These are phyloP conservation scores for Ciconia stormi DNA, from an alignment of 2,113 vertebrate species.

Conservation along the genomic window DNA sequence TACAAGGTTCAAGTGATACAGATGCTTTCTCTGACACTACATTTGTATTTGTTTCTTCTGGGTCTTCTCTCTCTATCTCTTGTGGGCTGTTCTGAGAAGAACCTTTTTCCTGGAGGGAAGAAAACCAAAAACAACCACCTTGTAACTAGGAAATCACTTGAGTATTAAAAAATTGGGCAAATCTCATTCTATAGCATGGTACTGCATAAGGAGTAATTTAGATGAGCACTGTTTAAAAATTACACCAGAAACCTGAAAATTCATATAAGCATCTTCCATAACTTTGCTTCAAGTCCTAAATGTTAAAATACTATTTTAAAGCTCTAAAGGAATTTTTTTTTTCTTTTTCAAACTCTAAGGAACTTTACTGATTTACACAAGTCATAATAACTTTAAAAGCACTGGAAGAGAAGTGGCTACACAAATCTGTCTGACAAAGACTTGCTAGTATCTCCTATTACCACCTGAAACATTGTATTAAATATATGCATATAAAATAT, in stretches of 20 bases:
- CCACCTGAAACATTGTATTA: neutral
- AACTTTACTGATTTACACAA: neutral
- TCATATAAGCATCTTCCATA: neutral
- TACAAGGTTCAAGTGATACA: constrained; percentile 16
- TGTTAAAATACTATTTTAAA: neutral
- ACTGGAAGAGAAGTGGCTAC: neutral
- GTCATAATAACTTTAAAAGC: neutral
- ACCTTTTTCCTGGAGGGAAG: constrained; percentile 61
- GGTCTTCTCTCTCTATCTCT: constrained; percentile 1
- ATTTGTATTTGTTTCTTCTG: constrained; percentile 2
- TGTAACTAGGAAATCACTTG: neutral
- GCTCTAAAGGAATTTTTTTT: neutral
- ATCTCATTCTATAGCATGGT: neutral
- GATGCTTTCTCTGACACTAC: constrained; percentile 2
- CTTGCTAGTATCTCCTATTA: neutral
- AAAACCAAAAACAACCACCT: neutral
- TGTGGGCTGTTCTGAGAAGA: constrained; percentile 25
- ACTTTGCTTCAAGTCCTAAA: neutral
- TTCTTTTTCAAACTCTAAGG: neutral
- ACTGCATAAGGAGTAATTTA: neutral
- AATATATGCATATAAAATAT: neutral
- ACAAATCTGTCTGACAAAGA: neutral
- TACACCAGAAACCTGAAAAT: neutral
- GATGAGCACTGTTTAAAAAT: neutral
- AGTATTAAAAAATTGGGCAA: neutral